Conservation (phyloP, 2,113 vertebrate species). For the Pygoscelis adeliae region DNA sequence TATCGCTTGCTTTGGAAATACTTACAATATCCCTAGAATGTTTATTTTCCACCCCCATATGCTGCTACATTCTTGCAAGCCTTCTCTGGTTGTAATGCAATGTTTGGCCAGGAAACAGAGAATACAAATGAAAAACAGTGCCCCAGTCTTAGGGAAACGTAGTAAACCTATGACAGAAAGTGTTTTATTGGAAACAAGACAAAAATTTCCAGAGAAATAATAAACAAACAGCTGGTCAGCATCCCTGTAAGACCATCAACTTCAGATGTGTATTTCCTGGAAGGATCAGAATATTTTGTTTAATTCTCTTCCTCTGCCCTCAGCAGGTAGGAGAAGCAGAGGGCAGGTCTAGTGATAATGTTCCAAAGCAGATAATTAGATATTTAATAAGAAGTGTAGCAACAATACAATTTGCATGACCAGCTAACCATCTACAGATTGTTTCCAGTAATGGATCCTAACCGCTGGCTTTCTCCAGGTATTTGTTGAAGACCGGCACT, state of each 20-base stretch:
- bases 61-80: slow-evolving; percentile 8
- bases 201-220: slow-evolving; percentile 47
- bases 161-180: slow-evolving; percentile 3
- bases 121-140: slow-evolving; percentile 20
- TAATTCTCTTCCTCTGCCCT: background rate
- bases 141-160: background rate
- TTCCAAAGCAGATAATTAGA: background rate
- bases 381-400: background rate
- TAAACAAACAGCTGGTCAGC: slow-evolving; percentile 45
- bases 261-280: slow-evolving; percentile 17
- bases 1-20: slow-evolving; percentile 56
- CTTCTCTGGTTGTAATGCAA: slow-evolving; percentile 10
- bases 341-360: background rate
- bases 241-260: background rate
- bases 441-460: background rate
- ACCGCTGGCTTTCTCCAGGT: background rate
- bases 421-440: background rate
- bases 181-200: slow-evolving; percentile 32
- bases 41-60: slow-evolving; percentile 41
- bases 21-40: background rate
- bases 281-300: background rate
- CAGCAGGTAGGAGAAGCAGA: slow-evolving; percentile 30
- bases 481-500: background rate
- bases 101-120: slow-evolving; percentile 41
- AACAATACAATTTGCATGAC: background rate